These are phyloP conservation scores for Drosophila infuscata DNA, from an alignment of 2,888 invertebrate genomes.

Conservation along the genomic window DNA sequence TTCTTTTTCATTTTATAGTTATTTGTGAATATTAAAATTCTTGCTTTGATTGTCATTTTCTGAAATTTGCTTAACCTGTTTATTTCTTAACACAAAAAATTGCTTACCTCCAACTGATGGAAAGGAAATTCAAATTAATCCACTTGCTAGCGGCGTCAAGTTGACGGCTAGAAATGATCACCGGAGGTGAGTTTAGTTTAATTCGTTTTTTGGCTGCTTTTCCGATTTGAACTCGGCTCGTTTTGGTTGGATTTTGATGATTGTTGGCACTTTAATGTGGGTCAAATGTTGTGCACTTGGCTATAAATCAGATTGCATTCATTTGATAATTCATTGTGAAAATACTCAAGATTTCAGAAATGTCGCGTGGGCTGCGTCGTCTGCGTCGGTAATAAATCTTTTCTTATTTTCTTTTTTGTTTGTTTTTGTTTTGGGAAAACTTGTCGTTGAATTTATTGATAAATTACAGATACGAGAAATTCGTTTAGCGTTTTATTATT, in stretches of 20 bases:
- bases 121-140: constrained; percentile 71
- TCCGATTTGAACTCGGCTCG: constrained; percentile 17
- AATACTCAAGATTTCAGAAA: constrained; percentile 20
- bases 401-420: constrained; percentile 28
- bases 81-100: neutral
- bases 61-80: neutral
- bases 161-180: constrained; percentile 48
- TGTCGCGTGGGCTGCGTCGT: constrained; percentile 71
- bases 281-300: constrained; percentile 74
- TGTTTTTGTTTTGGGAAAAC: constrained; percentile 31
- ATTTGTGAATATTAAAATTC: neutral
- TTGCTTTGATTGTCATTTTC: neutral
- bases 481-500: constrained; percentile 34
- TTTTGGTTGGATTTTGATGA: neutral
- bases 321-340: constrained; percentile 52
- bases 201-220: constrained; percentile 2
- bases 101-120: constrained; percentile 65
- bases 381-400: constrained; percentile 66
- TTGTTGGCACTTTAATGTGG: constrained; percentile 47
- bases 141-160: constrained; percentile 63
- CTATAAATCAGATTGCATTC: constrained; percentile 72
- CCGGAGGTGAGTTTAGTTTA: constrained; percentile 12
- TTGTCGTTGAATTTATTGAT: constrained; percentile 43
- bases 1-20: neutral
- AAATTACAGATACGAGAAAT: constrained; percentile 30